Base-by-base conservation (phyloP, 2,113 vertebrate species). In the Tragelaphus strepsiceros region DNA sequence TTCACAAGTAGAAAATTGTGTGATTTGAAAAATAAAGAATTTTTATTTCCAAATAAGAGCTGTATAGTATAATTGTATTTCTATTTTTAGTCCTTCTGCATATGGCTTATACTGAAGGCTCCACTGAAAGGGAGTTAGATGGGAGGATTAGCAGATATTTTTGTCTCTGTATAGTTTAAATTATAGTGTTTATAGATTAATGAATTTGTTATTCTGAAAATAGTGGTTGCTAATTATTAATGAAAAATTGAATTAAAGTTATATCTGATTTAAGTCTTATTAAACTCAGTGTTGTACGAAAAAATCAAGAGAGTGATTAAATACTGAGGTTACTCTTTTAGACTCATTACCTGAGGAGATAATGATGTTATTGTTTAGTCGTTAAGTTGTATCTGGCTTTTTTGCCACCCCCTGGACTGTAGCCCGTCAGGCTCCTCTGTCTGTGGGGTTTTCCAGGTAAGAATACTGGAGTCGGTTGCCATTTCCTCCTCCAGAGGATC, bases 1-100 rank as follows among this genome's bases (percentile, higher is more conserved):
- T 91, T 96, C 82, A 82, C 3, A 67, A 94, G 46, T 85, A 95
- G 39, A 86, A 95, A 90, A 64, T 95, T 93, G 19, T 96, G 64
- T 91, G 46, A 56, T 85, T 95, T 80, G 28, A 53, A 94, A 94
- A 95, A 58, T 78, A 97, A 78, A 91, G 5, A 78, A 32, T 94
- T 71, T 90, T 26, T n/a, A 77, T 89, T 94, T 88, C 56, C 12
- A 95, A 19, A 54, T 87, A 90, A 90, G 49, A 51, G 46, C 43
- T 85, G 7, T 93, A 43, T 43, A 62, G 24, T 58, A 3, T 84
- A 59, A 49, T 59, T 54, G 13, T 67, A 54, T 80, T 88, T 91
- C 51, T 80, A 62, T 56, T 19, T 81, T 77, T 88, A 90, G 2
- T 1, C 24, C 13, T 87, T 13, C 80, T 96, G 81, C 24, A 39